Percentiles rank a stretch among this genome's conserved stretches.
These are phyloP conservation scores for Myzus persicae DNA, from an alignment of 1,140 invertebrate genomes.

Conservation along the genomic window DNA sequence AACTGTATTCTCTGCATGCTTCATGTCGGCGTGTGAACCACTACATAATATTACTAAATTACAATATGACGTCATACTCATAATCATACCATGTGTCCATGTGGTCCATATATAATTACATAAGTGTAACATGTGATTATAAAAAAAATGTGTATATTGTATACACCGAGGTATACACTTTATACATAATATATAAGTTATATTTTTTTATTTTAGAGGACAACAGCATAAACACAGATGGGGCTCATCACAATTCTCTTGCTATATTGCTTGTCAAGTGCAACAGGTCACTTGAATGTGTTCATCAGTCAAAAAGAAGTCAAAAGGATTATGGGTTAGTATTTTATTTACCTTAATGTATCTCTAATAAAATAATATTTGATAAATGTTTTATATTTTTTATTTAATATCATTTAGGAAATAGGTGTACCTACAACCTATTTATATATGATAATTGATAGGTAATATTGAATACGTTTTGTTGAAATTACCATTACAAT, in stretches of 20 bases:
- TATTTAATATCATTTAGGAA: background rate
- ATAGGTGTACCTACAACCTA: background rate
- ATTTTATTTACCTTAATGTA: background rate
- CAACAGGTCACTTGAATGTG: constrained; percentile 58
- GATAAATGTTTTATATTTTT: background rate
- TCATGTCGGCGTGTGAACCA: constrained; percentile 4
- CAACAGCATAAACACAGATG: background rate
- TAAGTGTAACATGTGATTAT: background rate
- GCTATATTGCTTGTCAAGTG: constrained; percentile 44
- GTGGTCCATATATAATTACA: background rate
- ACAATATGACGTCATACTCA: constrained; percentile 28
- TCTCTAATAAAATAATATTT: background rate
- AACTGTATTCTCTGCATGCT: background rate
- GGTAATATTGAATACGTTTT: background rate
- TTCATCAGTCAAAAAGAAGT: constrained; percentile 61
- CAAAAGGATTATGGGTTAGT: constrained; percentile 59
- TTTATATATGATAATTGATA: background rate
- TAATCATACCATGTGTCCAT: background rate
- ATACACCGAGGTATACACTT: background rate
- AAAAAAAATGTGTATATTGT: background rate
- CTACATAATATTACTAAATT: background rate
- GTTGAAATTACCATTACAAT: background rate
- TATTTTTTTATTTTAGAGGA: constrained; percentile 25
- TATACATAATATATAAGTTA: background rate
- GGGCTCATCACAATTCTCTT: constrained; percentile 14